Evolutionary conservation across 2,113 vertebrate species (phyloP), one percentile per base, ranked within the genome.

Genomic region (Amblyornis subalaris): DNA sequence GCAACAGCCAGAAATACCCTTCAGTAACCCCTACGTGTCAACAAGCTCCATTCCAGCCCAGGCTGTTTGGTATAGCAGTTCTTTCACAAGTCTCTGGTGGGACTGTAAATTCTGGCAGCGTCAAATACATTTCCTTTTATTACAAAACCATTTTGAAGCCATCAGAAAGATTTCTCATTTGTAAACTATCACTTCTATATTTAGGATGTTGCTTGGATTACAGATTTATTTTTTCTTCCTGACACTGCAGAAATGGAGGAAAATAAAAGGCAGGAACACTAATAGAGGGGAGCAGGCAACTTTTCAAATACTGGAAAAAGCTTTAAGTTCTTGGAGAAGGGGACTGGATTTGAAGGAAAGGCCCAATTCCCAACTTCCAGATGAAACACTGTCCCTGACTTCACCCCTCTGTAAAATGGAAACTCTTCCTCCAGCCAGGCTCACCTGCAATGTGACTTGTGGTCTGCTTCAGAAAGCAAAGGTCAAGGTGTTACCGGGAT

Each of bases 181-280:
- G 88, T 97, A 97, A 97, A 78, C 96, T 93, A 97, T 93, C 94
- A 96, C 90, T 91, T 97, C 97, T 98, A 97, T 96, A 97, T 97
- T 97, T 98, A 98, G 97, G 95, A 44, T 60, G 74, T 94, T 96
- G 96, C 95, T 94, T 88, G 89, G 94, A 95, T 94, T 93, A 86
- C 95, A 86, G 72, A 88, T 91, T 88, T 95, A 60, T 94, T 97
- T 89, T 93, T 93, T 91, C 80, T 93, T 93, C 89, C 96, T 95
- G 95, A 97, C 85, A 75, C 66, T 92, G 94, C 94, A 95, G 70
- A 94, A 95, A 95, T 72, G 44, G 89, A 88, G 91, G 85, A 87
- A 91, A 94, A 93, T 80, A 88, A 90, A 91, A 95, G 86, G 61
- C 80, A 86, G 72, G 62, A 92, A 85, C 14, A 7, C 62, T 48